Conservation (phyloP, 2,797 vertebrate species). For the Anabacerthia variegaticeps region DNA sequence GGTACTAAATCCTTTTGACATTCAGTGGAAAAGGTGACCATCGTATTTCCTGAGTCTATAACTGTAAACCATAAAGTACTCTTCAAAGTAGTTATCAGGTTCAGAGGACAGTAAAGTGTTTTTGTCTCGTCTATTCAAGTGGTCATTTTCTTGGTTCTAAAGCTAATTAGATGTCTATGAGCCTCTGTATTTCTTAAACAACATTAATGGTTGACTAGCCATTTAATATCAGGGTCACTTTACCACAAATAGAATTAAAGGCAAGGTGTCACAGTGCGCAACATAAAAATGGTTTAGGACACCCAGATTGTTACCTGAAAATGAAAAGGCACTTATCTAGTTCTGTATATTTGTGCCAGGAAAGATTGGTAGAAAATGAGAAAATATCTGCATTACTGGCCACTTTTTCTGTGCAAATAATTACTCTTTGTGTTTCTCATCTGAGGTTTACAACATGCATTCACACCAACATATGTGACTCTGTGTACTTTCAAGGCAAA, state of each 20-base stretch:
- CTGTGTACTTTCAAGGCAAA: not conserved
- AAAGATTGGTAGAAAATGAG: not conserved
- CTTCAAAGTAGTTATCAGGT: not conserved
- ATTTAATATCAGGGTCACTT: not conserved
- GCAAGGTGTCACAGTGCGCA: not conserved
- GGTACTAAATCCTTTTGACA: not conserved
- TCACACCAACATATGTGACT: not conserved
- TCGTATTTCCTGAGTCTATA: not conserved
- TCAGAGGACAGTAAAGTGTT: not conserved
- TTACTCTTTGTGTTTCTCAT: not conserved
- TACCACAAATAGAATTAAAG: not conserved
- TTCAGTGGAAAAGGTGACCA: not conserved
- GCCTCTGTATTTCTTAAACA: slow-evolving; percentile 5
- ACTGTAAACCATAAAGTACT: not conserved
- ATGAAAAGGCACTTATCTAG: not conserved
- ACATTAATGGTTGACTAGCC: not conserved
- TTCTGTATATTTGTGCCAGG: not conserved
- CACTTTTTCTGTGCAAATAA: not conserved
- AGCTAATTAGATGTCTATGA: not conserved
- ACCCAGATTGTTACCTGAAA: not conserved
- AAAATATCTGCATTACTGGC: not conserved
- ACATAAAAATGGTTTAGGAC: not conserved
- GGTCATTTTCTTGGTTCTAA: not conserved
- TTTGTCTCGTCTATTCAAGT: not conserved
- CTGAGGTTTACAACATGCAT: not conserved